phyloP scores from a whole-genome alignment of 2,888 invertebrate genomes.

The Prosopocoilus inquinatus region DNA sequence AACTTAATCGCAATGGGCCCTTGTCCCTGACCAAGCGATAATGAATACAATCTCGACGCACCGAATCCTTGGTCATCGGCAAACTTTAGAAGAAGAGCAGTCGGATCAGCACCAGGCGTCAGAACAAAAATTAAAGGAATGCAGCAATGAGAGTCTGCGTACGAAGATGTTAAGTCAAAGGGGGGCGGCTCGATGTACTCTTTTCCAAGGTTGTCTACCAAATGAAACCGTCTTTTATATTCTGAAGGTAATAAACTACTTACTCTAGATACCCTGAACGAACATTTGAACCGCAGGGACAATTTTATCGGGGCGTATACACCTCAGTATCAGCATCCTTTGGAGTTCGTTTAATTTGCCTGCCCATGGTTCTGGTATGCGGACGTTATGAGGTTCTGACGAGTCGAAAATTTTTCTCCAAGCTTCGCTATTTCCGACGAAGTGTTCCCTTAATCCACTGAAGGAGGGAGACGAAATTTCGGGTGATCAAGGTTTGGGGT shows the following conservation, averaged over 20 bases:
- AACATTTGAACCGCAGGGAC: constrained; percentile 73
- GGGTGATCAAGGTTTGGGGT: background rate
- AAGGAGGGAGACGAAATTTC: constrained; percentile 16
- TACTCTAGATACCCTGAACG: constrained; percentile 55
- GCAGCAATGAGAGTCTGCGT: constrained; percentile 79
- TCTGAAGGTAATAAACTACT: background rate
- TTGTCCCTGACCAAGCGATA: constrained; percentile 92
- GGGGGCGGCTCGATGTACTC: constrained; percentile 87
- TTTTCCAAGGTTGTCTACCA: constrained; percentile 67
- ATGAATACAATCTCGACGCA: constrained; percentile 69
- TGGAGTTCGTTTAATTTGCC: constrained; percentile 65
- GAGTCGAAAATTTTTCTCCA: constrained; percentile 80
- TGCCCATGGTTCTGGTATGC: constrained; percentile 71
- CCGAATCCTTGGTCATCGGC: constrained; percentile 90
- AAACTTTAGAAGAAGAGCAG: constrained; percentile 83
- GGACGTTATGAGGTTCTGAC: constrained; percentile 67
- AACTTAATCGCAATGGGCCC: constrained; percentile 84
- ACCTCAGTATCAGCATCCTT: constrained; percentile 74
- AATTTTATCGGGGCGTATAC: constrained; percentile 85
- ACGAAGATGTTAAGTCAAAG: constrained; percentile 83
- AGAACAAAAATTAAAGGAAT: constrained; percentile 90
- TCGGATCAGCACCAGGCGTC: constrained; percentile 93
- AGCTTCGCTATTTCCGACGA: constrained; percentile 53
- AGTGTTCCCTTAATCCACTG: constrained; percentile 65
- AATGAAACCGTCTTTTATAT: constrained; percentile 4